Evolutionary conservation across 2,797 vertebrate species (phyloP).

Genomic region (Mycteria americana): DNA sequence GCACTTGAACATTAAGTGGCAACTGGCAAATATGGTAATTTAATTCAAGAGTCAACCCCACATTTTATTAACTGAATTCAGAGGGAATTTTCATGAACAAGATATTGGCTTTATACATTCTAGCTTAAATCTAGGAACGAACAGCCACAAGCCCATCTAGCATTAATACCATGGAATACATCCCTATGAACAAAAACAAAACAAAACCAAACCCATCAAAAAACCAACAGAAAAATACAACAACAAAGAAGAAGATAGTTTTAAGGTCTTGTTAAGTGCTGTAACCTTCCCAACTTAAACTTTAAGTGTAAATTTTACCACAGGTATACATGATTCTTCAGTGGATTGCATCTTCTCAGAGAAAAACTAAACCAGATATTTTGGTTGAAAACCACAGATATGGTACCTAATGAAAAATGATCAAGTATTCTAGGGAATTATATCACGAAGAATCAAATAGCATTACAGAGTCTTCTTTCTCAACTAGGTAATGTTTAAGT

Average conservation of each 20-base stretch:
- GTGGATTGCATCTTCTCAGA: background rate
- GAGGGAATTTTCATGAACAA: background rate
- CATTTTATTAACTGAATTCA: background rate
- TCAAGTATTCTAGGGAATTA: background rate
- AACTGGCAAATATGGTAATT: background rate
- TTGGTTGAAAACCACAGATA: background rate
- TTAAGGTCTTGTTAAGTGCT: background rate
- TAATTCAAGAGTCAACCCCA: background rate
- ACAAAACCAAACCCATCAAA: background rate
- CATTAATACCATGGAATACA: background rate
- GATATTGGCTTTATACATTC: background rate
- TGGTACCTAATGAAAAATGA: background rate
- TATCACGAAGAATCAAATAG: background rate
- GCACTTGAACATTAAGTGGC: background rate
- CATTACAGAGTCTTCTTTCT: background rate
- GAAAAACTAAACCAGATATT: background rate
- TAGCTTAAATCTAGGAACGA: background rate
- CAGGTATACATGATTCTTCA: background rate
- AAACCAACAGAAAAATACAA: background rate
- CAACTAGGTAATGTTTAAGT: background rate
- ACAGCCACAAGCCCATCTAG: background rate
- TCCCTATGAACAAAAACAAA: background rate
- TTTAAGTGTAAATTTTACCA: background rate
- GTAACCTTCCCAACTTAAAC: background rate
- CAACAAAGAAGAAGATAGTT: background rate